Percentiles rank a stretch among this genome's conserved stretches.
Conservation (phyloP, 1,140 invertebrate genomes). For the Nasonia vitripennis region DNA sequence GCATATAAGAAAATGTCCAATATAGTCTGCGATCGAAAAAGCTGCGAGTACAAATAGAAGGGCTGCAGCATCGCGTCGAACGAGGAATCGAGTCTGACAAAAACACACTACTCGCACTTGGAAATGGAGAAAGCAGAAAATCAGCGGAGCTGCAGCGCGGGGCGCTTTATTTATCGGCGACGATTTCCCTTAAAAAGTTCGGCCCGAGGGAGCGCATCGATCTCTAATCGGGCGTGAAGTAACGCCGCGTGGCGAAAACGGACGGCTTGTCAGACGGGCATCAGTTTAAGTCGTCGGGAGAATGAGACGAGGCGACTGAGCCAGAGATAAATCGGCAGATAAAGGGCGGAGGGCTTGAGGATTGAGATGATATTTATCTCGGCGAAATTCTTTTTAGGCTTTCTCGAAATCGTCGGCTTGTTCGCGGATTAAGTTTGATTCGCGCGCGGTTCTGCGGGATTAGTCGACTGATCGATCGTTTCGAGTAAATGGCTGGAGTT, state of each 20-base stretch:
- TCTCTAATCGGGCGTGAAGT: constrained; percentile 47
- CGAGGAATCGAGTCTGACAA: background rate
- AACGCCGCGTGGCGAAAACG: constrained; percentile 13
- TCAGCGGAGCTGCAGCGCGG: background rate
- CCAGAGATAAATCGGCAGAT: constrained; percentile 20
- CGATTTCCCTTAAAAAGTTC: constrained; percentile 37
- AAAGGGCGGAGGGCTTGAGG: background rate
- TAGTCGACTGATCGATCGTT: background rate
- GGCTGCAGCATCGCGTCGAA: too few relatives aligned
- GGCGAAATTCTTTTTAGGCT: constrained; percentile 18
- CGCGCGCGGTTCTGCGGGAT: background rate
- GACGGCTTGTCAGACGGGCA: constrained; percentile 29
- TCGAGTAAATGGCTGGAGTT: background rate
- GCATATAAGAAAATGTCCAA: too few relatives aligned
- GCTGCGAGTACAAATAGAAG: too few relatives aligned
- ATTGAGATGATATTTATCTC: constrained; percentile 31
- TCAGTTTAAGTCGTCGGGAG: constrained; percentile 18
- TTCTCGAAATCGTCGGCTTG: background rate
- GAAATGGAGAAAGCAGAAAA: constrained; percentile 30
- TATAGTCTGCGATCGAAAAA: too few relatives aligned
- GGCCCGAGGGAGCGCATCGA: constrained; percentile 32
- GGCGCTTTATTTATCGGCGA: constrained; percentile 41
- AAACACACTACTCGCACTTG: background rate
- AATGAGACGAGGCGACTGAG: background rate
- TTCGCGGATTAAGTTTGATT: background rate